Base-by-base conservation (phyloP, 1,140 invertebrate species). In the Trichonephila inaurata region DNA sequence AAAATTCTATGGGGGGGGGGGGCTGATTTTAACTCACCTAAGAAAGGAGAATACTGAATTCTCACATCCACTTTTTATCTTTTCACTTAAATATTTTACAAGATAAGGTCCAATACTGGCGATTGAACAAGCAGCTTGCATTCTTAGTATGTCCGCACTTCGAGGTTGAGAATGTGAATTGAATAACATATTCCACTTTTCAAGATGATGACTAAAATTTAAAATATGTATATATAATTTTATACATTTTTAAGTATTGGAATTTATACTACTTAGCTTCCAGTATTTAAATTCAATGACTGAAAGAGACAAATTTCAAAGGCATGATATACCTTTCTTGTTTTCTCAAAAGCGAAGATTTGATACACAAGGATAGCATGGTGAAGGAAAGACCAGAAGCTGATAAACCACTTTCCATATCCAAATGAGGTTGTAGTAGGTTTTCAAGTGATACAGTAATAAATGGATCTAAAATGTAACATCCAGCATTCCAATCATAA, bases 111-210 rank as follows among this genome's bases (percentile, higher is more conserved):
- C 92, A 44, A 89, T 6, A 62, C 51, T 19, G 24, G 92, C 19
- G 5, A 94, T 28, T 10, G 87, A 94, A 24, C 24, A 40, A 12
- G 92, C 92, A 24, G 87, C 92, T 66, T 94, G 92, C 92, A 89
- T 89, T 85, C 87, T 44, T 28, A 82, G 28, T 21, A 94, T 24
- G 28, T 94, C 92, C 28, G 92, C 16, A 44, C 92, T 89, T 8
- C 92, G 51, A 58, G 92, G 86, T 66, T 94, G 92, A 83, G 28
- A 89, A 60, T 81, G 89, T 83, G 77, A 82, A 33, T n/a, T 24
- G n/a, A 82, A 94, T 12, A 89, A 28, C 60, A 83, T 85, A 19
- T 24, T 94, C 92, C 92, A 94, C 58, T 89, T 83, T 58, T 83
- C 24, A 18, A 94, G 19, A 66, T 60, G 64, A 24, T 7, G 1